Conservation (phyloP, 2,113 vertebrate species). For the Leucopsar rothschildi region DNA sequence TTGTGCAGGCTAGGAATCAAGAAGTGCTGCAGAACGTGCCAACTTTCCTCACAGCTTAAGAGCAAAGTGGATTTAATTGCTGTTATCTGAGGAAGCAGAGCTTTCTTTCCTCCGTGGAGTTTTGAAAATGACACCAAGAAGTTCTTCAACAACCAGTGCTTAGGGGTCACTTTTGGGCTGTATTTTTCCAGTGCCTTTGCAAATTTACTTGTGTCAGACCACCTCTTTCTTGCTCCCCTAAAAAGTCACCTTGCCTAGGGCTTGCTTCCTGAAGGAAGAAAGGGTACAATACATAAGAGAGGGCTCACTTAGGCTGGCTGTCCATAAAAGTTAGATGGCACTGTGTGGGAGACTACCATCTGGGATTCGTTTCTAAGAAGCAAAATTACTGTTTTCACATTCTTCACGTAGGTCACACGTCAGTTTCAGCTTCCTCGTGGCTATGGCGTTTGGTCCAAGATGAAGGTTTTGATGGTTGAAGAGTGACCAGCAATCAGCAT, state of each 20-base stretch:
- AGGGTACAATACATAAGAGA: not conserved
- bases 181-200: not conserved
- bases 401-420: not conserved
- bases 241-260: not conserved
- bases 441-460: not conserved
- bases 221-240: not conserved
- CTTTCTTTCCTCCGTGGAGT: not conserved
- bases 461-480: not conserved
- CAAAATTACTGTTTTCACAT: not conserved
- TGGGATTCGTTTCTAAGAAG: not conserved
- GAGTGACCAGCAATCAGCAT: not conserved
- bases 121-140: not conserved
- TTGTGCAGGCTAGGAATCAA: not conserved
- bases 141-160: not conserved
- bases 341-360: not conserved
- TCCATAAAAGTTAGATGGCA: not conserved
- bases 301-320: not conserved
- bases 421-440: not conserved
- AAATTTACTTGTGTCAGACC: not conserved
- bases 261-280: not conserved
- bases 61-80: not conserved
- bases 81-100: not conserved
- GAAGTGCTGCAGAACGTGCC: accelerated
- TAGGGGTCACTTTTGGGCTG: not conserved
- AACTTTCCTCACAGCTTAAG: not conserved